phyloP scores from a whole-genome alignment of 2,797 vertebrate genomes.

The Todus mexicanus region DNA sequence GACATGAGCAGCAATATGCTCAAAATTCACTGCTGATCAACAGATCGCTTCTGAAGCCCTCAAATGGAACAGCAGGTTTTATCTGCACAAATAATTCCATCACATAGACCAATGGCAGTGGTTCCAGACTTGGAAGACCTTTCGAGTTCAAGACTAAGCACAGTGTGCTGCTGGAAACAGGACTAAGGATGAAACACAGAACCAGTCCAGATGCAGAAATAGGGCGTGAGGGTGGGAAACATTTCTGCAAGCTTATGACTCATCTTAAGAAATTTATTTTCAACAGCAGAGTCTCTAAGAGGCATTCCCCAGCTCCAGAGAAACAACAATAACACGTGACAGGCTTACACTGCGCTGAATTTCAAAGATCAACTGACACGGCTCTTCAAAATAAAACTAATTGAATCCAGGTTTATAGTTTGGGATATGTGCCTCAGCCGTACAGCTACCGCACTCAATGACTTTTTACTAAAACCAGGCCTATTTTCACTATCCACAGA shows the following conservation, averaged over 20 bases:
- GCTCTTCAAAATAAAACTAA: background rate
- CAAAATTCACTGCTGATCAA: background rate
- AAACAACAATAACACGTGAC: background rate
- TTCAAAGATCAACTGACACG: background rate
- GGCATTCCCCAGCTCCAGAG: background rate
- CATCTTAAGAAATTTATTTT: background rate
- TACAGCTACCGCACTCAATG: background rate
- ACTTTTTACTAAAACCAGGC: background rate
- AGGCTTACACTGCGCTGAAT: background rate
- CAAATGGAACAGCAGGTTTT: background rate
- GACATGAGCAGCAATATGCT: background rate
- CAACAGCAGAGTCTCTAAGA: background rate
- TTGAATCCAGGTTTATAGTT: background rate
- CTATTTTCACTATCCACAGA: background rate
- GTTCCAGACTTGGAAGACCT: background rate
- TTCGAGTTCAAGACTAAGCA: background rate
- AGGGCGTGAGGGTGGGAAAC: background rate
- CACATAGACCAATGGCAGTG: background rate
- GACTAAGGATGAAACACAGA: background rate
- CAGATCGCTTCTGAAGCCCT: background rate
- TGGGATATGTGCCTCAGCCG: background rate
- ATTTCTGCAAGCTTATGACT: background rate
- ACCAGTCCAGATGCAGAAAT: background rate
- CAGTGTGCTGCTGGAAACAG: background rate
- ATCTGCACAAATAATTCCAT: background rate